A percentile compares a stretch with the other conserved stretches of the same genome.
phyloP scores from a whole-genome alignment of 2,888 invertebrate genomes.

The Caenorhabditis sp. region DNA sequence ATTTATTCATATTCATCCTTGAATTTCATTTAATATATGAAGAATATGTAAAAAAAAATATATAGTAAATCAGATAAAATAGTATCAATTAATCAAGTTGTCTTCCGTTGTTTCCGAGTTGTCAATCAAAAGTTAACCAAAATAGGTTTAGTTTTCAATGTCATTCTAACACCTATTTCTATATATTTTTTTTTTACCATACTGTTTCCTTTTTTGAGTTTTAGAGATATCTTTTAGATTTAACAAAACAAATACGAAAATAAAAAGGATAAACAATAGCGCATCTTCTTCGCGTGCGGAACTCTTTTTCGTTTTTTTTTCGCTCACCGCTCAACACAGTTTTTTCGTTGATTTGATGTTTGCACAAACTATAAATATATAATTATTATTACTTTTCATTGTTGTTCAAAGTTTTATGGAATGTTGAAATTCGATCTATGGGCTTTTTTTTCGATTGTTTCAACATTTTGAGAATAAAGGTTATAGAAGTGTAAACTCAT shows the following conservation, averaged over 20 bases:
- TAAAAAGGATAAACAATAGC: neutral
- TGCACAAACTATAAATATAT: neutral
- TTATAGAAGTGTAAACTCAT: too few relatives aligned
- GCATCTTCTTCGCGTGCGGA: slow-evolving; percentile 4
- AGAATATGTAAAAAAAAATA: too few relatives aligned
- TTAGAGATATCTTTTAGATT: neutral
- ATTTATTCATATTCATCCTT: neutral
- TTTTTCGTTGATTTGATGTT: neutral
- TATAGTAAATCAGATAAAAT: neutral
- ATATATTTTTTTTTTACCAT: neutral
- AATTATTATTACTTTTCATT: neutral
- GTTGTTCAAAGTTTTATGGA: neutral
- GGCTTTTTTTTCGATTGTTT: too few relatives aligned
- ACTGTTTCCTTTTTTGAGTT: neutral
- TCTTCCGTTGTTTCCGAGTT: neutral
- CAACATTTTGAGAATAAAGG: too few relatives aligned
- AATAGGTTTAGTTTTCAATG: neutral
- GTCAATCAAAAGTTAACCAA: slow-evolving; percentile 2
- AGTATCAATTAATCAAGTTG: slow-evolving; percentile 6
- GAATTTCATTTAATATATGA: neutral
- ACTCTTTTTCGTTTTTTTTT: slow-evolving; percentile 3
- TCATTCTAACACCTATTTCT: neutral
- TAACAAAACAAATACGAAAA: neutral
- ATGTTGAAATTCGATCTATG: neutral
- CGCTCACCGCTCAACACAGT: neutral